Evolutionary conservation across 2,888 invertebrate genomes (phyloP).

Genomic region (Drosophila picticornis): DNA sequence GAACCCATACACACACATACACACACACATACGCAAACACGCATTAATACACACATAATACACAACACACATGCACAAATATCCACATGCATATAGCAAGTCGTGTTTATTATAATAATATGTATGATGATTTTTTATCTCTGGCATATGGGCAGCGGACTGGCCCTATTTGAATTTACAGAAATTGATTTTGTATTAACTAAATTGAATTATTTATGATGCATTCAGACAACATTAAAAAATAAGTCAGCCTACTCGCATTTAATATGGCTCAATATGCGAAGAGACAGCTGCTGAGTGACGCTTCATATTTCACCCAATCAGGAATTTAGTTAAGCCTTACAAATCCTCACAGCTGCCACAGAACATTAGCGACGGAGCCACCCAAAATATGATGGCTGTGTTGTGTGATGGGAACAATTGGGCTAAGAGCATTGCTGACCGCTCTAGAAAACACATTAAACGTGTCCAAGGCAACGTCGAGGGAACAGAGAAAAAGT

Average conservation of each 20-base stretch:
- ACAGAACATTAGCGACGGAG: conserved; percentile 25
- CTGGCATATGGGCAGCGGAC: conserved; percentile 27
- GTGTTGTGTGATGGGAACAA: conserved; percentile 1
- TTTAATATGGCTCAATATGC: conserved; percentile 49
- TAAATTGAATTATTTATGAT: conserved; percentile 75
- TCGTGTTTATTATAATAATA: conserved; percentile 52
- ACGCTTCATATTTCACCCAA: conserved; percentile 57
- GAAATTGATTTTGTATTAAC: conserved; percentile 75
- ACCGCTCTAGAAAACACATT: conserved; percentile 24
- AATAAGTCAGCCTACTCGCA: conserved; percentile 52
- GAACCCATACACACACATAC: conserved; percentile 40
- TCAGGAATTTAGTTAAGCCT: conserved; percentile 56
- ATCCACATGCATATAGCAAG: conserved; percentile 11
- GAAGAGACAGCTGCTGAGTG: conserved; percentile 52
- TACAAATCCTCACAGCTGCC: conserved; percentile 66
- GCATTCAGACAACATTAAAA: conserved; percentile 56
- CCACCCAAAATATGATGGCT: background rate
- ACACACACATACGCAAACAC: background rate
- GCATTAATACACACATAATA: conserved; percentile 14
- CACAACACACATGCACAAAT: background rate
- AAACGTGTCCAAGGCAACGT: background rate
- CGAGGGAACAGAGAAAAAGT: too few species aligned
- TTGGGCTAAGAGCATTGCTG: conserved; percentile 19
- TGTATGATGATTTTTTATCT: conserved; percentile 60
- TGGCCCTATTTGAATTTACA: conserved; percentile 57